Base-by-base conservation (phyloP, 2,797 vertebrate genomes). In the Malurus leucopterus region DNA sequence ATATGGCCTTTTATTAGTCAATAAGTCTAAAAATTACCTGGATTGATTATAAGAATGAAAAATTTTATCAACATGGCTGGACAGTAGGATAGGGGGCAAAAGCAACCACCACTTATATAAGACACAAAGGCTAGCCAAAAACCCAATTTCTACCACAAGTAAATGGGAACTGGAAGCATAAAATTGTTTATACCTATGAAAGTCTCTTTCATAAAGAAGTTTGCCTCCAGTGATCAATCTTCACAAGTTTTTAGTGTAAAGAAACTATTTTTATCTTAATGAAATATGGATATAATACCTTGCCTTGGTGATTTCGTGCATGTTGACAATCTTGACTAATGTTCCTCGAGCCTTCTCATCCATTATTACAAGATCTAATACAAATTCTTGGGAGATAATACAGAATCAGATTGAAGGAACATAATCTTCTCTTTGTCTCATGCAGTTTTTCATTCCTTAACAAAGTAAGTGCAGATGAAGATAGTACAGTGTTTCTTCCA, bases 251-350 rank as follows among this genome's bases (percentile, higher is more conserved):
- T 91, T 79, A 84, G 29, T 54, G 30, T 73, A 82, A 86, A 88
- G 17, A 10, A 68, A 61, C 81, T 88, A 82, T 94, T 92, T 95
- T 94, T 91, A 74, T 79, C 92, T 79, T 84, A 84, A 86, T 73
- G 78, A 94, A 91, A 95, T 89, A 93, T 90, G 90, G 61, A 68
- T 91, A 93, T 84, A 91, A 91, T 78, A 62, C 62, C 29, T 86
- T 88, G 32, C 77, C 36, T 88, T 79, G 50, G 74, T 93, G 89
- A 91, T 86, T 92, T 55, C 40, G 88, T 90, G 65, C 36, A 72
- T 77, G 75, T 85, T 94, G 92, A 84, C 84, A 86, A 59, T 84
- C 76, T 74, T 92, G 92, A 95, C 47, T 91, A 92, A 95, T 93
- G 75, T 69, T 84, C 32, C 41, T 80, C 0, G 0, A 53, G 32